phyloP scores from a whole-genome alignment of 2,113 vertebrate species.

The Pollimyrus isidori region DNA sequence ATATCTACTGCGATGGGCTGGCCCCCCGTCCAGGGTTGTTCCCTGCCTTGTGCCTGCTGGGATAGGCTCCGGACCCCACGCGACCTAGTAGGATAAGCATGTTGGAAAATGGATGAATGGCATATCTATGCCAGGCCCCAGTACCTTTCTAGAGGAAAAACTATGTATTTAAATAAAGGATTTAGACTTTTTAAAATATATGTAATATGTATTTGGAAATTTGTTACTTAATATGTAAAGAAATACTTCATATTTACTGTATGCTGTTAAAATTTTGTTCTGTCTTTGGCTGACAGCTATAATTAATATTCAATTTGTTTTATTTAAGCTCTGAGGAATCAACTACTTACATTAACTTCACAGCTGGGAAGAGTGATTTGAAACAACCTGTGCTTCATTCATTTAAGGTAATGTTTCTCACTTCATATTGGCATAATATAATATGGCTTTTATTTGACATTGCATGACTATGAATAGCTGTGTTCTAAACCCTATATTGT shows the following conservation, averaged over 20 bases:
- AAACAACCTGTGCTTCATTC: conserved; percentile 48
- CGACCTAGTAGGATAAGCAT: no score
- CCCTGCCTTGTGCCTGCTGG: no score
- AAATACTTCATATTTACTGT: neutral
- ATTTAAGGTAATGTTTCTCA: conserved; percentile 47
- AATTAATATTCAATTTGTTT: neutral
- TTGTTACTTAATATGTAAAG: neutral
- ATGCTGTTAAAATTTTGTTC: neutral
- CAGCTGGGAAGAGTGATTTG: conserved; percentile 42
- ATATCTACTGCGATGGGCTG: neutral
- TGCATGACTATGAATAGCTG: neutral
- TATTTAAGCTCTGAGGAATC: conserved; percentile 48
- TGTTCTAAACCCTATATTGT: neutral
- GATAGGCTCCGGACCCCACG: no score
- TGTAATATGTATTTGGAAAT: neutral
- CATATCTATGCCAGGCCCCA: neutral
- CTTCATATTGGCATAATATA: neutral
- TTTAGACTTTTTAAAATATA: neutral
- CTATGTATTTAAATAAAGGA: neutral
- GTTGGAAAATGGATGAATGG: no score
- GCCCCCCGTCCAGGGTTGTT: no score
- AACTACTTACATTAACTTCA: conserved; percentile 64
- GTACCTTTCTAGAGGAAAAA: neutral
- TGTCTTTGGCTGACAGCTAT: neutral
- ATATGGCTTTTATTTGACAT: neutral